Conservation (phyloP, 2,888 invertebrate genomes). For the Tachina fera region DNA sequence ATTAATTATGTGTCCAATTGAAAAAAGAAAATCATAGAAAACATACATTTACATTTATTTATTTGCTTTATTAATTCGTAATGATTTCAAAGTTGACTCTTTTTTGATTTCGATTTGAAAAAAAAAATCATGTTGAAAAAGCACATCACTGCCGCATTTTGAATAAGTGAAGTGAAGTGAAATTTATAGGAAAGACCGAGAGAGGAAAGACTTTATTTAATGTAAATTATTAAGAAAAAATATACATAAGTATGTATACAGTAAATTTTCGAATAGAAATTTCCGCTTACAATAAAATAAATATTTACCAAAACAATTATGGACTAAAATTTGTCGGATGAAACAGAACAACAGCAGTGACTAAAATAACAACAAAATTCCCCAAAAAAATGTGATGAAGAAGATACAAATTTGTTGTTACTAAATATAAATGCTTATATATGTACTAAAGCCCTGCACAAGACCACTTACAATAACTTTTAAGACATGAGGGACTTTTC, state of each 20-base stretch:
- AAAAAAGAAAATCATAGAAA: too few species aligned
- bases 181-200: background rate
- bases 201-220: background rate
- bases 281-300: constrained; percentile 50
- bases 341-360: background rate
- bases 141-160: too few species aligned
- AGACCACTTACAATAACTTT: too few species aligned
- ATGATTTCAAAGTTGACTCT: too few species aligned
- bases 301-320: constrained; percentile 62
- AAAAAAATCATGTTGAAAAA: too few species aligned
- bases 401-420: constrained; percentile 44
- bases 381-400: constrained; percentile 36
- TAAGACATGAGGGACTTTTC: too few species aligned
- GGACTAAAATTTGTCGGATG: background rate
- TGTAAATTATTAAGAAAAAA: background rate
- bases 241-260: background rate
- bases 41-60: too few species aligned
- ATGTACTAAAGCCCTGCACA: too few species aligned
- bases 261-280: constrained; percentile 13
- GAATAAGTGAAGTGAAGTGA: background rate
- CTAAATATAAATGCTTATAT: background rate
- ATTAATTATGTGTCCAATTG: too few species aligned
- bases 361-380: constrained; percentile 6
- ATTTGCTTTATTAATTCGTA: too few species aligned
- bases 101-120: too few species aligned